Percentiles rank a stretch among this genome's conserved stretches.
Evolutionary conservation across 2,888 invertebrate species (phyloP).

Genomic region (Apotomis capreana): DNA sequence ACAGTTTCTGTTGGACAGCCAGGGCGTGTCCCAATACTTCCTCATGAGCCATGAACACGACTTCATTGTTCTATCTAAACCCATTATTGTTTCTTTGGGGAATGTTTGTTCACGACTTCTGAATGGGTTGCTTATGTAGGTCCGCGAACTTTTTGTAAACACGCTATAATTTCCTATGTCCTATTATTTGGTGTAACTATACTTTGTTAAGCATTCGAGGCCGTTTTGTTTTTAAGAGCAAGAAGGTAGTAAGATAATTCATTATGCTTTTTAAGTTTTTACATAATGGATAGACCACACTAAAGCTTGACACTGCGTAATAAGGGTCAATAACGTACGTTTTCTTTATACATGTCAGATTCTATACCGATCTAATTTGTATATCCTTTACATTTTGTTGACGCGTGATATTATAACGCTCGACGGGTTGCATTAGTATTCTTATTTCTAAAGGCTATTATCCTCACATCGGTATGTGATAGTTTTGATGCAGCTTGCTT

Average conservation of each 20-base stretch:
- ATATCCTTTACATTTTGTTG: too few relatives aligned
- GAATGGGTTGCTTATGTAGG: constrained; percentile 5
- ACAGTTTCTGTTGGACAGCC: background rate
- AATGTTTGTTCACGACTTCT: constrained; percentile 53
- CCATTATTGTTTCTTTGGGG: constrained; percentile 46
- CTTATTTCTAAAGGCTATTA: too few relatives aligned
- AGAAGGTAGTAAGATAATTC: background rate
- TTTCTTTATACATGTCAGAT: too few relatives aligned
- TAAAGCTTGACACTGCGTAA: too few relatives aligned
- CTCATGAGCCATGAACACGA: constrained; percentile 49
- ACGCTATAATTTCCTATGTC: constrained; percentile 16
- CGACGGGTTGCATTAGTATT: too few relatives aligned
- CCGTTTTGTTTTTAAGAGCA: background rate
- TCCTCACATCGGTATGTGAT: too few relatives aligned
- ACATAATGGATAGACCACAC: background rate
- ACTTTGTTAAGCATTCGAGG: background rate
- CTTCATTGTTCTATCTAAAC: constrained; percentile 52
- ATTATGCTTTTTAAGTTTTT: background rate
- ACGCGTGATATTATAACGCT: too few relatives aligned
- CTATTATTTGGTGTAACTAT: constrained; percentile 16
- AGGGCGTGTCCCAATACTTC: constrained; percentile 49
- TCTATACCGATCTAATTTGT: too few relatives aligned
- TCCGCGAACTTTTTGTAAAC: constrained; percentile 5
- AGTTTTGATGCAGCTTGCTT: too few relatives aligned
- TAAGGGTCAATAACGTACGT: too few relatives aligned